A percentile compares a stretch with the other conserved stretches of the same genome.
Conservation (phyloP, 2,888 invertebrate species). For the Ochropleura leucogaster region DNA sequence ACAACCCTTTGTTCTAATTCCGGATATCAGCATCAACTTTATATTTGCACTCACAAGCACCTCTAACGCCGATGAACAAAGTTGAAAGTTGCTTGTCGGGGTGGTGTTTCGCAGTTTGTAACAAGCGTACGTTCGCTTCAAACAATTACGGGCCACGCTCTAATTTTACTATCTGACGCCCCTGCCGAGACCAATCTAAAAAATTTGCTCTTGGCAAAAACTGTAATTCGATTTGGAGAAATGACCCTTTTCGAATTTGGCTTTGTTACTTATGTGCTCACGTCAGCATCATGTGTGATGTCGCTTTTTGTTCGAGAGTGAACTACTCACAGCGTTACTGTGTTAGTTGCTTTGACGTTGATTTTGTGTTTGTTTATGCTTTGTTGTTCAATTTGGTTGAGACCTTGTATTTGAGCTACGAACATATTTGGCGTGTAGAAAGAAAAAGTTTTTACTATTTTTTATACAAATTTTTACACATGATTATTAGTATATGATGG, state of each 20-base stretch:
- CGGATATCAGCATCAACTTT: constrained; percentile 71
- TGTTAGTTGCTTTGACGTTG: constrained; percentile 14
- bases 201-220: constrained; percentile 72
- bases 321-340: constrained; percentile 26
- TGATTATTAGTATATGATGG: no score
- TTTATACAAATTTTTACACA: no score
- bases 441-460: background rate
- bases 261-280: constrained; percentile 68
- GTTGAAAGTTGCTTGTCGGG: constrained; percentile 40
- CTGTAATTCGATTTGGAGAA: constrained; percentile 77
- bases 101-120: constrained; percentile 39
- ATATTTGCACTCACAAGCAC: constrained; percentile 29
- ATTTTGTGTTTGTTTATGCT: constrained; percentile 20
- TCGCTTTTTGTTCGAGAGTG: constrained; percentile 37
- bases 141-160: constrained; percentile 80
- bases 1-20: constrained; percentile 86
- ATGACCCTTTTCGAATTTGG: constrained; percentile 68
- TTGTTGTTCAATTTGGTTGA: constrained; percentile 18
- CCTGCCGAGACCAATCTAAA: constrained; percentile 74
- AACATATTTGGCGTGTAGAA: background rate
- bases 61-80: constrained; percentile 53
- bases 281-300: constrained; percentile 55
- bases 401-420: background rate
- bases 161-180: constrained; percentile 81
- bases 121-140: constrained; percentile 73